Percentiles rank a stretch among this genome's conserved stretches.
These are phyloP conservation scores for Prionailurus viverrinus DNA, from an alignment of 2,113 vertebrate species.

Conservation along the genomic window DNA sequence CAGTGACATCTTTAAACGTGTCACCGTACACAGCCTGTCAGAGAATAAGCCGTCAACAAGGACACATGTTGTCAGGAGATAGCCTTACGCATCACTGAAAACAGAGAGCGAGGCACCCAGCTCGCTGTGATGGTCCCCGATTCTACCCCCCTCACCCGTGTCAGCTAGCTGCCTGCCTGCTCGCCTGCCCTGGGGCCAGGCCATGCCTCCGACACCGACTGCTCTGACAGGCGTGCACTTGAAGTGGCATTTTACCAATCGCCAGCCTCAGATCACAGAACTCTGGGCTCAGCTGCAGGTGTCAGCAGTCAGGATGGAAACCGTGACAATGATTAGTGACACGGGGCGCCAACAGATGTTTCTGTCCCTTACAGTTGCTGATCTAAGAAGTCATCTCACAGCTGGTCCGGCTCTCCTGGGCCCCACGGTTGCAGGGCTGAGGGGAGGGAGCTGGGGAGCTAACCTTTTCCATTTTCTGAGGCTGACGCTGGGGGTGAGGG, in stretches of 20 bases:
- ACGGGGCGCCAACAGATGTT: conserved; percentile 84
- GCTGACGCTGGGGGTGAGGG: not conserved
- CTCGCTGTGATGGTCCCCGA: not conserved
- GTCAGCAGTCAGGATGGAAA: conserved; percentile 77
- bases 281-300: conserved; percentile 72
- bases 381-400: conserved; percentile 84
- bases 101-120: not conserved
- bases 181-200: conserved; percentile 56
- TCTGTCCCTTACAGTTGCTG: conserved; percentile 81
- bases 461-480: not conserved
- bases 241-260: conserved; percentile 77
- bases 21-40: not conserved
- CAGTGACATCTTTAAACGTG: not conserved
- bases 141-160: not conserved
- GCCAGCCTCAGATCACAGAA: conserved; percentile 76
- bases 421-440: not conserved
- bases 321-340: conserved; percentile 82
- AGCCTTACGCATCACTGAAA: not conserved
- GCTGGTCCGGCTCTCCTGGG: conserved; percentile 72
- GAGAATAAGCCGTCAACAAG: not conserved
- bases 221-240: conserved; percentile 70
- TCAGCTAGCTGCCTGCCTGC: not conserved
- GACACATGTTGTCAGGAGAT: conserved; percentile 34
- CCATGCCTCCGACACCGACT: not conserved
- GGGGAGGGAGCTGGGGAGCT: not conserved